Conservation (phyloP, 1,140 invertebrate species). For the Brachionus paranguensis region DNA sequence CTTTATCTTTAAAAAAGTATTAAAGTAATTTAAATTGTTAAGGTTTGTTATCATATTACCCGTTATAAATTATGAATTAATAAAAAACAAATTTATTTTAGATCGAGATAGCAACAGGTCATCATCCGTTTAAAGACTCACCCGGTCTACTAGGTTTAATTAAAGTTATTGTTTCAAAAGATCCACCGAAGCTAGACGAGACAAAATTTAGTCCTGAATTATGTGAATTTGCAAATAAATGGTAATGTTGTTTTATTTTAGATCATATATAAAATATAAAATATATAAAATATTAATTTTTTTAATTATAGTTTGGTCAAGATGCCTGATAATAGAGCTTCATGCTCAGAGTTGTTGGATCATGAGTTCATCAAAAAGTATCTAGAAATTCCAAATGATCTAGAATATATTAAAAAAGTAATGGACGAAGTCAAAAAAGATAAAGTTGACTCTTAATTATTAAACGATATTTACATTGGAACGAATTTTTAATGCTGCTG, state of each 20-base stretch:
- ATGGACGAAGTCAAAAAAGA: constrained; percentile 31
- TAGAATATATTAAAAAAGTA: constrained; percentile 21
- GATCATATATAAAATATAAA: not conserved
- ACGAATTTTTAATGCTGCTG: not conserved
- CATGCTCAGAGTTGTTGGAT: not conserved
- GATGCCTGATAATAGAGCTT: not conserved
- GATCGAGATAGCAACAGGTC: constrained; percentile 32
- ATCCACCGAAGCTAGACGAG: not conserved
- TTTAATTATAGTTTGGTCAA: not conserved
- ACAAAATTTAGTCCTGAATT: constrained; percentile 7
- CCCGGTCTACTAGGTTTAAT: not conserved
- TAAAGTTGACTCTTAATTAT: not conserved
- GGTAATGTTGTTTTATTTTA: not conserved
- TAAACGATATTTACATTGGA: not conserved
- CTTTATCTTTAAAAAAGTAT: too few relatives aligned
- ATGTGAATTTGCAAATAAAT: constrained; percentile 13
- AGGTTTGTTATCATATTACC: too few relatives aligned
- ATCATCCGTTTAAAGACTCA: not conserved
- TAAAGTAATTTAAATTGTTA: too few relatives aligned
- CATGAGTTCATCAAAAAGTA: constrained; percentile 31
- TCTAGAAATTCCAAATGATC: not conserved
- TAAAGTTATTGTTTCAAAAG: not conserved
- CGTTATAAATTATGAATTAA: too few relatives aligned
- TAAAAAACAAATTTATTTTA: not conserved
- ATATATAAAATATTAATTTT: not conserved